phyloP scores from a whole-genome alignment of 2,113 vertebrate species.

The Elachura formosa region DNA sequence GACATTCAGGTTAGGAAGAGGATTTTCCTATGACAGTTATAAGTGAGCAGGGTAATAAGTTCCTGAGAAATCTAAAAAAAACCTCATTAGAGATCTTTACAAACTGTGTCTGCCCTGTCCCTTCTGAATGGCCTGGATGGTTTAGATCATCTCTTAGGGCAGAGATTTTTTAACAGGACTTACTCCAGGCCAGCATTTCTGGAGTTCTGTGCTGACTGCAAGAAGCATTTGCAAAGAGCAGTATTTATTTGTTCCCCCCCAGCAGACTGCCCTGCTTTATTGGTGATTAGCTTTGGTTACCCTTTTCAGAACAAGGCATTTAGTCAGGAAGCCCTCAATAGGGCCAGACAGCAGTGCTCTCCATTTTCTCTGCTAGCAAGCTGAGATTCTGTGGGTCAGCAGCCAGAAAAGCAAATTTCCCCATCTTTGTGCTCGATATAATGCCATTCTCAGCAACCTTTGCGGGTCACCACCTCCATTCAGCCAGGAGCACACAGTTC shows the following conservation, averaged over 20 bases:
- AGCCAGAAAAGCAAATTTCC: background rate
- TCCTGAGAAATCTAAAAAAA: background rate
- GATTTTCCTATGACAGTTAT: background rate
- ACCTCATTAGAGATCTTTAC: background rate
- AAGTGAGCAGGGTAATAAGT: background rate
- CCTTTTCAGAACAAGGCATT: background rate
- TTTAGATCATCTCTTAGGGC: background rate
- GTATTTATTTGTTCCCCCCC: background rate
- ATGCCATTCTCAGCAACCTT: background rate
- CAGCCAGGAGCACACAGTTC: background rate
- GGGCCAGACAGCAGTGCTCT: background rate
- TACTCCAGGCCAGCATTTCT: background rate
- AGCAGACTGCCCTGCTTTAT: background rate
- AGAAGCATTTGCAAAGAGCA: background rate
- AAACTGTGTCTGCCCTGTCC: background rate
- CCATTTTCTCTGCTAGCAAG: background rate
- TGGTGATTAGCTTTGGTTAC: background rate
- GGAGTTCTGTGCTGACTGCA: background rate
- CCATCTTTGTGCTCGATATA: background rate
- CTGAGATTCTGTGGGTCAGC: background rate
- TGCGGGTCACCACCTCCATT: background rate
- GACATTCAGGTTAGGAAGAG: background rate
- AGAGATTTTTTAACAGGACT: background rate
- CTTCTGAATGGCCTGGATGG: rapidly evolving
- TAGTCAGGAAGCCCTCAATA: background rate